Base-by-base conservation (phyloP, 2,888 invertebrate genomes). In the Drosophila lutescens region DNA sequence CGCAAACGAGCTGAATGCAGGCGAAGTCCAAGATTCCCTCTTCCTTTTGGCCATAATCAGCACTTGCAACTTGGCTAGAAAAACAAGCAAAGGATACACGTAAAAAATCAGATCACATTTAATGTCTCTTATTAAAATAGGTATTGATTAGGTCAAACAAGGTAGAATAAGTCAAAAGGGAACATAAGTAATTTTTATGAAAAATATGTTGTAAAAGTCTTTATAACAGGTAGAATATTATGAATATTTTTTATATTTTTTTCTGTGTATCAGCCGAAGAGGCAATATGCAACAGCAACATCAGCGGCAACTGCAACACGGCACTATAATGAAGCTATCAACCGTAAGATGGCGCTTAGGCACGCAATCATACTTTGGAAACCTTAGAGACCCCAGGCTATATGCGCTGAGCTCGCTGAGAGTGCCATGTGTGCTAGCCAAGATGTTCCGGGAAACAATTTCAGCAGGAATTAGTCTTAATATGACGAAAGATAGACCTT, bases 291-390 rank as follows among this genome's bases (percentile, higher is more conserved):
- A 63, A 61, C 54, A 65, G 54, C 57, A 56, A 56, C 70, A 36
- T 40, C 61, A 58, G 4, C 44, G 46, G 43, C 50, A 66, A 66
- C 62, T 58, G 57, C 74, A 69, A 71, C 75, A 83, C 86, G 71
- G 85, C 70, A 78, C 82, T 76, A 77, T 84, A 84, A 84, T 84
- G 84, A 86, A 84, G 84, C 84, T 86, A 84, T 86, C 84, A 84
- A 84, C 77, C 84, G 77, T 84, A 84, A 86, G 86, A 84, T 78
- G 84, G 85, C 82, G 86, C 84, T 84, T 84, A 84, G 81, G 86
- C 84, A 84, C 84, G 84, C 84, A 84, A 84, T 86, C 84, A 84
- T 81, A 84, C 84, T 84, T 86, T 81, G 74, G 79, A 51, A 66
- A 56, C 47, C 69, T 63, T 65, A 32, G 54, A 54, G 65, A 63